Evolutionary conservation across 2,113 vertebrate species (phyloP), one percentile per base, ranked within the genome.

Genomic region (Gopherus evgoodei): DNA sequence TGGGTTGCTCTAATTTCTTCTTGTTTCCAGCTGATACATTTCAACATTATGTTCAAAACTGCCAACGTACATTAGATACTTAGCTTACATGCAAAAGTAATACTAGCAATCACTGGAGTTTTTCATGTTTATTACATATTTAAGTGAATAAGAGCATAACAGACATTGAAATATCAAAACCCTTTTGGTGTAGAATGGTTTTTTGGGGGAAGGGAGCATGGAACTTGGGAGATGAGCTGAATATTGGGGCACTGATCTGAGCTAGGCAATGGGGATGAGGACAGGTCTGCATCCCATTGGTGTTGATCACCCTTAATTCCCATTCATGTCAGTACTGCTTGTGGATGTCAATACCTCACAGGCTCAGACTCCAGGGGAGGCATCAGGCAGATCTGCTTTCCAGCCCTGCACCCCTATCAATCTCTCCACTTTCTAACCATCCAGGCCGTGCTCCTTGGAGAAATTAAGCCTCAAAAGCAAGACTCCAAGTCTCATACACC

Each of bases 31-130:
- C 65, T 88, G 19, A 14, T 31, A 44, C 21, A 31, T 11, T 0
- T 0, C n/a, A 35, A 16, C 0, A 1, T 47, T 49, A 4, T 31
- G 52, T 76, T 69, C 49, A 35, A 52, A 31, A 14, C 0, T 7
- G 16, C 65, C 29, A 2, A 1, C 31, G 2, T 57, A 52, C 8
- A 2, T 3, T 35, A 35, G 59, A 62, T 31, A 31, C 59, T 31
- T 31, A 31, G 5, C 13, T 62, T 62, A 31, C 13, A 7, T 62
- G 59, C 29, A 4, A 62, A 14, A 31, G 13, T 62, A 62, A 13
- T 62, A 62, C 59, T 16, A 75, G 69, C 17, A 44, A 5, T 21
- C 7, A 84, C 81, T 84, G 19, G 24, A 1, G 17, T 69, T 47
- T 62, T 47, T 65, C 0, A 27, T 85, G 11, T 8, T 53, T 80